Conservation (phyloP, 2,888 invertebrate genomes). For the Eupithecia pulchellata region DNA sequence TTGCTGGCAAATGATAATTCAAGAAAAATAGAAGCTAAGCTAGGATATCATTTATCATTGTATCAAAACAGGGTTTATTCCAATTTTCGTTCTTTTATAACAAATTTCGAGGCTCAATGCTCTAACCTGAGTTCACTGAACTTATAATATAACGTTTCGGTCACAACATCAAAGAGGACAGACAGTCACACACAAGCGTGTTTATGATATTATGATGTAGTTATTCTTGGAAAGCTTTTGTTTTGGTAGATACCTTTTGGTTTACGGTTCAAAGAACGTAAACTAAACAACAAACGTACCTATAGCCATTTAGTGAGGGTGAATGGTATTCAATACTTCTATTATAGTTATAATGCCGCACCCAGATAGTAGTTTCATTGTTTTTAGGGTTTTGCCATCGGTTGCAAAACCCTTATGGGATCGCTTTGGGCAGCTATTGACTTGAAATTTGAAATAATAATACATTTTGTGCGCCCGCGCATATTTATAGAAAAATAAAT, state of each 20-base stretch:
- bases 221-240: conserved; percentile 6
- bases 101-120: neutral
- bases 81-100: neutral
- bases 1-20: neutral
- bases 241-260: conserved; percentile 5
- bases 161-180: conserved; percentile 5
- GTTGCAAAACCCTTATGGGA: no score
- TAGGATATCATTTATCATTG: neutral
- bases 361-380: neutral
- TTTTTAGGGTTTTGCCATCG: neutral
- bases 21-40: neutral
- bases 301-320: neutral
- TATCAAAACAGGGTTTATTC: neutral
- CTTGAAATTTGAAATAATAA: no score
- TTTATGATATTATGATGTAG: neutral
- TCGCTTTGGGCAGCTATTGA: no score
- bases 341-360: neutral
- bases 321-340: neutral
- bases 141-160: neutral
- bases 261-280: conserved; percentile 12
- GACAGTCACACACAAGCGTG: conserved; percentile 7
- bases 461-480: no score
- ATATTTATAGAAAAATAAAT: no score
- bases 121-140: neutral
- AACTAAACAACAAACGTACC: neutral